Conservation (phyloP, 2,113 vertebrate species). For the Halcyon senegalensis region DNA sequence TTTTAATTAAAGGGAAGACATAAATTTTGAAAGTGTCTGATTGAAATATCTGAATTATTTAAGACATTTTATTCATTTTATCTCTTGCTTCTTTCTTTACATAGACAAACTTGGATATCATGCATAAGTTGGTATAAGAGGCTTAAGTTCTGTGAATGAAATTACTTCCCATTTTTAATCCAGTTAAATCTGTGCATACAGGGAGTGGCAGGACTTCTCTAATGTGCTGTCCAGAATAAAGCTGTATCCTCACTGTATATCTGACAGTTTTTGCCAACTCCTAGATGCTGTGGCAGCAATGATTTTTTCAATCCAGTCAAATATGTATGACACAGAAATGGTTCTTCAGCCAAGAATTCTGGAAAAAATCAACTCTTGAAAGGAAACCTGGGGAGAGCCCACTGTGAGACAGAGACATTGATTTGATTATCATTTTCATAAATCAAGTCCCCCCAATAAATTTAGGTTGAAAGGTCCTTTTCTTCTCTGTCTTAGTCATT, state of each 20-base stretch:
- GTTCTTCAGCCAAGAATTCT: neutral
- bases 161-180: neutral
- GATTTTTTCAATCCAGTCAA: neutral
- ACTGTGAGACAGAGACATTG: neutral
- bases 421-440: neutral
- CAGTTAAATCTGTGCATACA: neutral
- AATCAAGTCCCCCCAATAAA: neutral
- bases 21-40: neutral
- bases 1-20: neutral
- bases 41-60: neutral
- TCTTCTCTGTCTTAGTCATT: neutral
- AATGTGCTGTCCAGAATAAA: neutral
- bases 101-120: neutral
- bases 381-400: neutral
- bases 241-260: neutral
- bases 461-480: neutral
- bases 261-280: neutral
- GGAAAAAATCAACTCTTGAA: neutral
- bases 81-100: neutral
- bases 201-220: neutral
- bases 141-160: neutral
- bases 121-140: neutral
- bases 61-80: neutral
- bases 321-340: neutral
- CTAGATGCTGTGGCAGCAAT: neutral